phyloP scores from a whole-genome alignment of 2,797 vertebrate genomes.

The Cynodonichthys magdalenae region DNA sequence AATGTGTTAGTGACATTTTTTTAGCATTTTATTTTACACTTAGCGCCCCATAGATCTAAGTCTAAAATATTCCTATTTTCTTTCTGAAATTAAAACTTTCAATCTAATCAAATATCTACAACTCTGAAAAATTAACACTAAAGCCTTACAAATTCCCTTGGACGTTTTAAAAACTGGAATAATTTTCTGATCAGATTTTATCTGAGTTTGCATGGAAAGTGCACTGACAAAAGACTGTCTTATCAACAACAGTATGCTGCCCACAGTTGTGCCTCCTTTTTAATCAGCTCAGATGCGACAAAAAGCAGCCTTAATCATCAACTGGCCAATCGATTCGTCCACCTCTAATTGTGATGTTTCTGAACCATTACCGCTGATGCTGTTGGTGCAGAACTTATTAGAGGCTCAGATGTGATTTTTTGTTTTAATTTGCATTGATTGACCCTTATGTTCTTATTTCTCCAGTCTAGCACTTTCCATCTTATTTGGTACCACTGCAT shows the following conservation, averaged over 20 bases:
- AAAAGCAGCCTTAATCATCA: not conserved
- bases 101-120: no score
- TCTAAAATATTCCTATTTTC: no score
- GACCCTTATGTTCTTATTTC: not conserved
- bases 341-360: not conserved
- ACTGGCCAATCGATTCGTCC: not conserved
- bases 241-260: not conserved
- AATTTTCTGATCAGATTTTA: not conserved
- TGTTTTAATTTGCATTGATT: not conserved
- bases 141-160: no score
- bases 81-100: no score
- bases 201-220: not conserved
- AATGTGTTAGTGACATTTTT: no score
- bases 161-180: no score
- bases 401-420: constrained; percentile 1
- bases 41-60: no score
- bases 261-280: not conserved
- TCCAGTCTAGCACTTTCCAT: not conserved
- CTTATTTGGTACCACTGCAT: not conserved
- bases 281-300: not conserved
- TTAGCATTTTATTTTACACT: no score
- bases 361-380: not conserved
- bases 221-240: not conserved
- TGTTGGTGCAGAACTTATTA: not conserved
- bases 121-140: no score